Conservation (phyloP, 1,140 invertebrate genomes). For the Micrasema longulum region DNA sequence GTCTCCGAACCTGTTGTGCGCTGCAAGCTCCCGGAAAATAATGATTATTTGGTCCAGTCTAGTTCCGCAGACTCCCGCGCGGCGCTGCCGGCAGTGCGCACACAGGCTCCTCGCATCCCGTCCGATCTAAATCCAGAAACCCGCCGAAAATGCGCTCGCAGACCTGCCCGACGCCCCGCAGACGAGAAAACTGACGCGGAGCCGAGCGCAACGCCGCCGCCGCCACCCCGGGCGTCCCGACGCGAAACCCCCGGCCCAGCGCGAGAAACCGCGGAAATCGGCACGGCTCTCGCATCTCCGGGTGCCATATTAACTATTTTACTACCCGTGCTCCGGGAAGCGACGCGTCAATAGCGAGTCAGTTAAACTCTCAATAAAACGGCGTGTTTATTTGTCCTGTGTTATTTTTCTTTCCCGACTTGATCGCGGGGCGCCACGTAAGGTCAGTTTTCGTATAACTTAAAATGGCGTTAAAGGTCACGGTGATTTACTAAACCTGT, state of each 20-base stretch:
- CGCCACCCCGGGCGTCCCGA: neutral
- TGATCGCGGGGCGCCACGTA: no score
- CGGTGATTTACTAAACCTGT: neutral
- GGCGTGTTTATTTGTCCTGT: neutral
- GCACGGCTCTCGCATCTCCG: no score
- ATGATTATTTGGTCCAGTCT: conserved; percentile 53
- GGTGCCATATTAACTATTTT: no score
- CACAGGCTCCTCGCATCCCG: neutral
- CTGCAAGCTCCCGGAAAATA: conserved; percentile 54
- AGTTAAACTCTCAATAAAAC: neutral
- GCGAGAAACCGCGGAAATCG: no score
- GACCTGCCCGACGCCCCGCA: no score
- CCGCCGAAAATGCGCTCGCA: neutral
- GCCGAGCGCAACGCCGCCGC: neutral
- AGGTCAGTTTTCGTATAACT: conserved; percentile 18
- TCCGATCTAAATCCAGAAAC: conserved; percentile 1
- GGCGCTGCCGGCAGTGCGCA: conserved; percentile 17
- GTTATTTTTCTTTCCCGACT: neutral
- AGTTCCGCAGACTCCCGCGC: conserved; percentile 49
- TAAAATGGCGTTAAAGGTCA: conserved; percentile 26
- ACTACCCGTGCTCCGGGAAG: no score
- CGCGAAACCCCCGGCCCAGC: no score
- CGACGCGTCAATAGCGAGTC: neutral
- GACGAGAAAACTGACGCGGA: no score
- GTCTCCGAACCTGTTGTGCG: conserved; percentile 18